A percentile compares a stretch with the other conserved stretches of the same genome.
Evolutionary conservation across 2,113 vertebrate species (phyloP).

Genomic region (Tupaia chinensis): DNA sequence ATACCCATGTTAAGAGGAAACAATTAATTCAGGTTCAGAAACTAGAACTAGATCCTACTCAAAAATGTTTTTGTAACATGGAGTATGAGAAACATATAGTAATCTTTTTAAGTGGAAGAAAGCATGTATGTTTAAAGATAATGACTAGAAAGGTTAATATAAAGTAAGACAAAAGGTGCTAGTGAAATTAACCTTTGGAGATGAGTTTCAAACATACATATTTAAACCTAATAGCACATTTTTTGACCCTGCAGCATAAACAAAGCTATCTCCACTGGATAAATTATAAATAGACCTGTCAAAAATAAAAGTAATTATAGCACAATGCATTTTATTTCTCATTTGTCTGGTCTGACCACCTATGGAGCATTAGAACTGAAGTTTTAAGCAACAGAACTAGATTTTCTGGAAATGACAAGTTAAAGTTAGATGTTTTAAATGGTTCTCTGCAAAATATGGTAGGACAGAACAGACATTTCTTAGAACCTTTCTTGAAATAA

Average conservation of each 20-base stretch:
- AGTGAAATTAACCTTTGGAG: conserved; percentile 9
- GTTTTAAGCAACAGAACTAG: conserved; percentile 40
- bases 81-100: neutral
- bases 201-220: conserved; percentile 27
- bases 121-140: conserved; percentile 20
- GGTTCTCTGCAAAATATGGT: neutral
- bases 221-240: neutral
- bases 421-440: conserved; percentile 46
- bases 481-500: conserved; percentile 13
- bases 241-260: conserved; percentile 43
- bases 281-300: conserved; percentile 51
- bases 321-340: conserved; percentile 43
- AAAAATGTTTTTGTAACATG: conserved; percentile 6
- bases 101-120: conserved; percentile 24
- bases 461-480: neutral
- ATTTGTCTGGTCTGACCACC: conserved; percentile 37
- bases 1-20: neutral
- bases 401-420: conserved; percentile 8
- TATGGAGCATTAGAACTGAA: conserved; percentile 45
- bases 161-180: neutral
- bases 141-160: conserved; percentile 15
- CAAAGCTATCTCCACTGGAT: neutral
- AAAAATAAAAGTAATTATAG: conserved; percentile 59
- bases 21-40: neutral
- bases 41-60: neutral